Base-by-base conservation (phyloP, 2,888 invertebrate species). In the Fabriciana adippe region DNA sequence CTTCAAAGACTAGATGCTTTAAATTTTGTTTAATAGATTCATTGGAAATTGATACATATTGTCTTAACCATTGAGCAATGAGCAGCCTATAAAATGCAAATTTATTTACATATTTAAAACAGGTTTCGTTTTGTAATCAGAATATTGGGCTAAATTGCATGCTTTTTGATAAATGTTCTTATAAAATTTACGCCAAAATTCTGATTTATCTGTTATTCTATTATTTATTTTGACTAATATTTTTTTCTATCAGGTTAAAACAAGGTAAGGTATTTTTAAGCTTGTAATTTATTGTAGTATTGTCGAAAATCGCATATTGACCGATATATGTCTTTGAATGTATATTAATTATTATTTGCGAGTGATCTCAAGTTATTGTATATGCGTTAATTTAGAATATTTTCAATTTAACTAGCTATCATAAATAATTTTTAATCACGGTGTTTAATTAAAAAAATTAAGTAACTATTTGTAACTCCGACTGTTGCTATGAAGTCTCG, bases 241-340 rank as follows among this genome's bases (percentile, higher is more conserved):
- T 85, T 86, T 86, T 86, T 81, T 82, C 84, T 86, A 85, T 90
- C 90, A 90, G 91, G 92, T 89, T 84, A 78, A 82, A 75, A 67
- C 71, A 87, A 92, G 91, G 92, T 92, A 92, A 92, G 91, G 81
- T 79, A 78, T 84, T 84, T 59, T 81, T 82, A 75, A 81, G 84
- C 83, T 89, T 88, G 85, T 84, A 84, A 77, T 50, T 81, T 82
- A 59, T 59, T 59, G 59, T 59, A 48, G 48, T 48, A 59, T 21
- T 48, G 26, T 59, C 59, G 59, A 48, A 61, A 51, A 50, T 45
- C 55, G 51, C 77, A 55, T 55, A 61, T 53, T 55, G 61, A 76
- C 81, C 77, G 79, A 79, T 81, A 75, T 67, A 57, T 62, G 59
- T 65, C 15, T 45, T 26, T 65, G 54, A 56, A 48, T 59, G 59